phyloP scores from a whole-genome alignment of 35 echinoderm and acorn worm genomes.

The Acanthaster planci region DNA sequence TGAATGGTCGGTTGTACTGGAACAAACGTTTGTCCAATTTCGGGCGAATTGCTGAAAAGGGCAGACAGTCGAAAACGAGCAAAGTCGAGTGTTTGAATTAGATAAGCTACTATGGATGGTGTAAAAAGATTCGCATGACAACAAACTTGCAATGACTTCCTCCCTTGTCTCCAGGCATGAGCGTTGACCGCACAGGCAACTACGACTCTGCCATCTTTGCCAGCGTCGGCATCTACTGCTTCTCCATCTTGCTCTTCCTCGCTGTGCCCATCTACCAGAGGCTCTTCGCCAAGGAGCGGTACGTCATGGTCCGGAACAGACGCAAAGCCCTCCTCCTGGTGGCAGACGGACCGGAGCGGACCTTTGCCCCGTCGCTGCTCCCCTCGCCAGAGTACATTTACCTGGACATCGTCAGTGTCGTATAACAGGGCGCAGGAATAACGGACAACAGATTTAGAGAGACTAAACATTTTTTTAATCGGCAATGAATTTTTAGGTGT shows the following conservation, averaged over 20 bases:
- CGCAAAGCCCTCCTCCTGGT: conserved; percentile 30
- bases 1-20: not conserved
- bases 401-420: conserved; percentile 34
- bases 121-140: not conserved
- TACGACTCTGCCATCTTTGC: conserved; percentile 79
- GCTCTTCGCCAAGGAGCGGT: conserved; percentile 68
- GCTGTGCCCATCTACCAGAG: conserved; percentile 74
- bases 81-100: no score
- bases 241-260: conserved; percentile 61
- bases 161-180: conserved; percentile 61
- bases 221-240: conserved; percentile 68
- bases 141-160: not conserved
- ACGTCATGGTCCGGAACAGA: conserved; percentile 68
- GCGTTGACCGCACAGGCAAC: conserved; percentile 74
- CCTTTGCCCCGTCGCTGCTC: conserved; percentile 22
- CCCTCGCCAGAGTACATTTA: conserved; percentile 16
- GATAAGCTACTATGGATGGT: no score
- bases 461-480: no score
- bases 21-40: not conserved
- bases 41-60: no score
- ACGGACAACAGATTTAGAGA: no score
- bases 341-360: conserved; percentile 22
- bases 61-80: no score
- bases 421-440: not conserved
- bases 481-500: no score